phyloP scores from a whole-genome alignment of 2,888 invertebrate genomes.

The Drosophila pseudotalamancana region DNA sequence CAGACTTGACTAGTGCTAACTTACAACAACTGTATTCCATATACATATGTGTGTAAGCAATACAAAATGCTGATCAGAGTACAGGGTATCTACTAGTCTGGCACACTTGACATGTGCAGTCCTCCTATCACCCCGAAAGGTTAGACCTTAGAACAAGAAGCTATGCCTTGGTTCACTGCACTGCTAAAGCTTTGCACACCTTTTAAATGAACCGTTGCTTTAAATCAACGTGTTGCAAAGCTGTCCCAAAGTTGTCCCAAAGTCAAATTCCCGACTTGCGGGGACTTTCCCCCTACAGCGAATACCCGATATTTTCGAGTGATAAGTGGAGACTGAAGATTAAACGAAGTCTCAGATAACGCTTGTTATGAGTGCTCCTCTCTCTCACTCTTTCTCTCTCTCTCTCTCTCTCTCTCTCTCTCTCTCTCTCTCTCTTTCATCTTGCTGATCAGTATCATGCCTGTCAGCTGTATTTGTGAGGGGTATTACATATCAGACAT shows the following conservation, averaged over 20 bases:
- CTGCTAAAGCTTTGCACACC: neutral
- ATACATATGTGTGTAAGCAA: no score
- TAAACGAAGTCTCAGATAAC: neutral
- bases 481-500: neutral
- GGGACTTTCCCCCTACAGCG: constrained; percentile 7
- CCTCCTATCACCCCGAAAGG: no score
- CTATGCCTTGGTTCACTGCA: neutral
- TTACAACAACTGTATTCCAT: no score
- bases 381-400: no score
- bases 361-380: no score
- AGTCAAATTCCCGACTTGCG: constrained; percentile 7
- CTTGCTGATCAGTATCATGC: neutral
- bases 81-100: no score
- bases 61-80: no score
- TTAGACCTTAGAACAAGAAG: no score
- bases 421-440: neutral
- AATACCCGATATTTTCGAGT: constrained; percentile 5
- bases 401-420: no score
- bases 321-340: constrained; percentile 12
- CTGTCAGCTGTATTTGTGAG: neutral
- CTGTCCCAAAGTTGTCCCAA: constrained; percentile 50
- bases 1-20: no score
- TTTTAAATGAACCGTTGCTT: neutral
- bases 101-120: no score
- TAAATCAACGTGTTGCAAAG: neutral